Base-by-base conservation (phyloP, 2,113 vertebrate species). In the Hipposideros armiger region DNA sequence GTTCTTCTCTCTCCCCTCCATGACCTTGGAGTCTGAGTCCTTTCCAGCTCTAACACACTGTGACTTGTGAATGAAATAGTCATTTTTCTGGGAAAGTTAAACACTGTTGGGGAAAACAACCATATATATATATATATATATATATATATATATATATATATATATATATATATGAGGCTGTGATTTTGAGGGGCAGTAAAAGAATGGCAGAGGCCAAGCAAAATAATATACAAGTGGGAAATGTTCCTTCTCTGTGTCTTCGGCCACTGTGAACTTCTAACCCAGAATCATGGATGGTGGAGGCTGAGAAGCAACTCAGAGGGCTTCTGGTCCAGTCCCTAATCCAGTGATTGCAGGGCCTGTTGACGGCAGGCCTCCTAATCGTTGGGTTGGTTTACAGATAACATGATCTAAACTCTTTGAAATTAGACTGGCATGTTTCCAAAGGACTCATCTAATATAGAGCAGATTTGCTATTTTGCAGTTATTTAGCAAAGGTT, bases 401-500 rank as follows among this genome's bases (percentile, higher is more conserved):
- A 97, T 94, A 97, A 97, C 92, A 24, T 87, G 80, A 95, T 90
- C 83, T 96, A 97, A 85, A 97, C 91, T 96, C 77, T 94, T 97
- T 98, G 94, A 96, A 97, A 97, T 91, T 84, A 74, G 83, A 78
- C 92, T 98, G 98, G 97, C 78, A 0, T 74, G 64, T 96, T 97
- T 98, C 97, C 97, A 97, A 92, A 93, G 88, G 93, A 24, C 91
- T 91, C 73, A 90, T 95, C 93, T 96, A 96, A 9, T 95, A 85
- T 78, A 72, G 96, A 94, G 95, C 94, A 96, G 72, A 28, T 97
- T 97, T 87, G 83, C 80, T 85, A 88, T 69, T 98, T 92, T 86
- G 52, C 74, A 77, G 87, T 97, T 98, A 93, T 97, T 97, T 94
- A 97, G 96, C 94, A 91, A 97, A 95, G 96, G 80, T 97, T 98